Evolutionary conservation across 2,888 invertebrate species (phyloP).

Genomic region (Harpagoxenus sublaevis): DNA sequence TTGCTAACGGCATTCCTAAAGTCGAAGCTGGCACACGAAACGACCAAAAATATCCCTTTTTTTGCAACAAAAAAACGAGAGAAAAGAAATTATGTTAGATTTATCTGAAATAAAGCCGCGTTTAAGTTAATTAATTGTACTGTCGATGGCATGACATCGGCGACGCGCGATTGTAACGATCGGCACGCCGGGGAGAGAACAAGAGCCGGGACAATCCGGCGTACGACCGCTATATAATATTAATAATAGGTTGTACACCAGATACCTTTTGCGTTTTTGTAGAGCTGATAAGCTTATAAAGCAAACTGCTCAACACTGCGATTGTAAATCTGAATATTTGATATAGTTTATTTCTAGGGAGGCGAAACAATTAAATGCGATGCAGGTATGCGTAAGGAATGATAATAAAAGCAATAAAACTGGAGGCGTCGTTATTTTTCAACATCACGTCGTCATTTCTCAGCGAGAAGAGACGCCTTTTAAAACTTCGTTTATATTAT

Average conservation of each 20-base stretch:
- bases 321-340: constrained; percentile 69
- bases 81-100: constrained; percentile 49
- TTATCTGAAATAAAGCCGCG: constrained; percentile 65
- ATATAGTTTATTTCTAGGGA: constrained; percentile 64
- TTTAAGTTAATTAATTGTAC: constrained; percentile 80
- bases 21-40: constrained; percentile 45
- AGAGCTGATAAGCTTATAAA: constrained; percentile 65
- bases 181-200: constrained; percentile 19
- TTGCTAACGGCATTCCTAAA: constrained; percentile 57
- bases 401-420: constrained; percentile 65
- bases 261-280: constrained; percentile 64
- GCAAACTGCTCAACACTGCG: constrained; percentile 64
- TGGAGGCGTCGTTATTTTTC: constrained; percentile 45
- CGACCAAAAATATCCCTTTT: constrained; percentile 52
- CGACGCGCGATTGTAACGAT: constrained; percentile 56
- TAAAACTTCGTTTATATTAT: background rate
- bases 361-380: constrained; percentile 56
- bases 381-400: constrained; percentile 56
- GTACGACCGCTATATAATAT: constrained; percentile 54
- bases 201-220: constrained; percentile 41
- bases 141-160: constrained; percentile 66
- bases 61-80: constrained; percentile 18
- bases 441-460: constrained; percentile 25
- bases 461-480: background rate
- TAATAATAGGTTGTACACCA: constrained; percentile 59